Conservation (phyloP, 1,140 invertebrate species). For the Homalodisca vitripennis region DNA sequence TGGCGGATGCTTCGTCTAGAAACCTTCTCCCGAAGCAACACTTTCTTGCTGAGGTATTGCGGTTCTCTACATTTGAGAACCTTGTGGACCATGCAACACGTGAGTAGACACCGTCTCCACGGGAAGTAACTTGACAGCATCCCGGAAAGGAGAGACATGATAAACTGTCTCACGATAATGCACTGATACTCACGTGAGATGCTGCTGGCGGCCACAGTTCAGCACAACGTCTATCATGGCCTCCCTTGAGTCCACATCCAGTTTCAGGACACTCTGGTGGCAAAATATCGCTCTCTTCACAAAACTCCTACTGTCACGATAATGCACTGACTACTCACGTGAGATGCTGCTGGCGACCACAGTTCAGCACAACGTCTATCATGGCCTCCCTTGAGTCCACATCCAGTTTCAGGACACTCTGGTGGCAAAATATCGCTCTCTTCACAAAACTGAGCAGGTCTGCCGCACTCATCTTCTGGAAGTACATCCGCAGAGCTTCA, state of each 20-base stretch:
- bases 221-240: not conserved
- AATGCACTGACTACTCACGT: no score
- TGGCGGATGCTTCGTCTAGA: no score
- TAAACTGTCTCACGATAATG: no score
- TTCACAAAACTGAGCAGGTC: slow-evolving; percentile 4
- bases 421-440: slow-evolving; percentile 15
- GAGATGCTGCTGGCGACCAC: not conserved
- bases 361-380: not conserved
- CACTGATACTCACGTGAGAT: not conserved
- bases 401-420: slow-evolving; percentile 13
- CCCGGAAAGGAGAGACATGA: no score
- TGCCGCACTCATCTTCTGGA: slow-evolving; percentile 1
- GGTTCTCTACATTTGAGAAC: no score
- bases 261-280: slow-evolving; percentile 15
- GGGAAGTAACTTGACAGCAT: no score
- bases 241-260: not conserved
- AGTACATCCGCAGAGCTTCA: not conserved
- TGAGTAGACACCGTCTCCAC: no score
- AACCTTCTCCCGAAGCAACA: no score
- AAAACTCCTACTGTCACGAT: no score
- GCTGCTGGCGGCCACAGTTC: not conserved
- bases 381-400: not conserved
- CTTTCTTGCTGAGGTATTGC: no score
- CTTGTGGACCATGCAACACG: no score
- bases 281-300: slow-evolving; percentile 9